Base-by-base conservation (phyloP, 2,797 vertebrate species). In the Miichthys miiuy region DNA sequence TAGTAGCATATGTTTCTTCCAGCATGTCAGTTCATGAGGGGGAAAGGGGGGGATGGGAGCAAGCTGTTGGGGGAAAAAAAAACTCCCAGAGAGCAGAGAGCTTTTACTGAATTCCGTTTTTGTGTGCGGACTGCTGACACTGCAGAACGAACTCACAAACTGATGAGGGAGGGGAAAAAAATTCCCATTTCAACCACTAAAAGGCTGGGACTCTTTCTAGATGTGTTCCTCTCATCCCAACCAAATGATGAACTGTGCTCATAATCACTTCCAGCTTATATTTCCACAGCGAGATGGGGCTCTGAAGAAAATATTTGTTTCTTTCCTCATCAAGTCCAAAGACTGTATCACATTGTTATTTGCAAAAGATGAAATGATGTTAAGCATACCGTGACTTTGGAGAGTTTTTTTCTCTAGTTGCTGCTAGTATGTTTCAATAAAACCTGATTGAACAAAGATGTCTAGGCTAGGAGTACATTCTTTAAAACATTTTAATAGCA, bases 91-190 rank as follows among this genome's bases (percentile, higher is more conserved):
- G 82, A 89, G 90, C 76, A 83, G 92, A 84, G 87, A 89, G 92
- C 86, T 94, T 94, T 95, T 91, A 94, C 91, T 93, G 89, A 96
- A 96, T 95, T 95, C 92, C 75, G 91, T 95, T 95, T 95, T 93
- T 94, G 94, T 95, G 93, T 88, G 92, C 90, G 68, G 92, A 95
- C 93, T 94, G 94, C 94, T 96, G 95, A 96, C 92, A 61, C 86
- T 91, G 94, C 94, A 96, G 90, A 96, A 95, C 84, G 68, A 90
- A 89, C 92, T 94, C 84, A 80, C 92, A 92, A 92, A 93, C 90
- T 90, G 90, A 93, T 87, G 83, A 94, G 89, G 93, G 88, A 91
- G 88, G 81, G 79, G 79, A 17, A 52, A 83, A 88, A 90, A 69
- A 87, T 74, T 90, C 90, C 81, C 85, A 90, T 90, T 92, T 91